These are phyloP conservation scores for Carassius gibelio DNA, from an alignment of 2,113 vertebrate species.

Conservation along the genomic window DNA sequence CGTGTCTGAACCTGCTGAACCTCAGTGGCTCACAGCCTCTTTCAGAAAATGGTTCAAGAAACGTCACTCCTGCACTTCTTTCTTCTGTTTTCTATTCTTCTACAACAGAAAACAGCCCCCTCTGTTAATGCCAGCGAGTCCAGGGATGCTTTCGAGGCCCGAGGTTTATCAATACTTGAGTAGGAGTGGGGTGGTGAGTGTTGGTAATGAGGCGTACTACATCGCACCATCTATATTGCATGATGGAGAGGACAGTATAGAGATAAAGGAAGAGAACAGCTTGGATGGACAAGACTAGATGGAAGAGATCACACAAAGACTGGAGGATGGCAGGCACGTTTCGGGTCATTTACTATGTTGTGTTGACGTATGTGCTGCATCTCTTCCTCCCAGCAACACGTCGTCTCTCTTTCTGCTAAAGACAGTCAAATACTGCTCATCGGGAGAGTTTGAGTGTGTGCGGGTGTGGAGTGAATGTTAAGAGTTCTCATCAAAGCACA, in stretches of 20 bases:
- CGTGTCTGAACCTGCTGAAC: background rate
- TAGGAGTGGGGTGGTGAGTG: slow-evolving; percentile 67
- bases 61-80: background rate
- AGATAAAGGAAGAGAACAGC: background rate
- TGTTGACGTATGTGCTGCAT: background rate
- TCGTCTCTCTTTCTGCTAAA: background rate
- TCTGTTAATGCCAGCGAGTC: background rate
- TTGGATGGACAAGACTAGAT: background rate
- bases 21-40: no score
- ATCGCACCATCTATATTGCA: slow-evolving; percentile 78
- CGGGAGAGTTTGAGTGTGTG: slow-evolving; percentile 32
- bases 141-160: slow-evolving; percentile 65
- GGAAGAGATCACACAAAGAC: background rate
- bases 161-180: slow-evolving; percentile 78
- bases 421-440: slow-evolving; percentile 13
- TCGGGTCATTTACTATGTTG: background rate
- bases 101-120: background rate
- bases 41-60: no score
- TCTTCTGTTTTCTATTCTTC: background rate
- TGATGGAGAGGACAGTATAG: slow-evolving; percentile 60
- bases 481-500: slow-evolving; percentile 74
- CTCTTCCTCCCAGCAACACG: slow-evolving; percentile 1
- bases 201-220: slow-evolving; percentile 75
- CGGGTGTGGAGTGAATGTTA: slow-evolving; percentile 74
- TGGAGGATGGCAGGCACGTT: no score